Base-by-base conservation (phyloP, 2,113 vertebrate genomes). In the Seriola dumerili region DNA sequence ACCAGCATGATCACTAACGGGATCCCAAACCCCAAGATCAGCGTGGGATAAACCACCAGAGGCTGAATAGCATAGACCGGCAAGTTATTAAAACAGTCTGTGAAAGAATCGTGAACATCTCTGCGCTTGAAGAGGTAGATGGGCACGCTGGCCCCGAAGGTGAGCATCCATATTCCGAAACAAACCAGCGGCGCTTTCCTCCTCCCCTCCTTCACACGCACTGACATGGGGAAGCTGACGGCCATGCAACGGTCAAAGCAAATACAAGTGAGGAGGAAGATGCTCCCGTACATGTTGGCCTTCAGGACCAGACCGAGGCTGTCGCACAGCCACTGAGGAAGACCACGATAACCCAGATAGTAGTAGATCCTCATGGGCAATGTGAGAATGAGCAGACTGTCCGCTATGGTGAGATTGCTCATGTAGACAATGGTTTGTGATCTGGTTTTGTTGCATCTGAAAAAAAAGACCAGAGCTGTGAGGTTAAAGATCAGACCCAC, bases 271-370 rank as follows among this genome's bases (percentile, higher is more conserved):
- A 96, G 91, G 61, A 96, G 86, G 68, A 95, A 93, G 81, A 96
- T 95, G 87, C 95, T 96, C 9, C 94, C 88, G 1, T 96, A 96
- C 94, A 96, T 96, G 91, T 96, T 96, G 50, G 89, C 87, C 62
- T 96, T 89, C 44, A 96, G 82, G 23, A 94, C 23, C 40, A 94
- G 68, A 12, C 93, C 93, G 0, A 80, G 32, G 19, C 14, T 9
- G 0, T 93, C 84, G 8, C 94, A 95, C 19, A 91, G 25, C 8
- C 0, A 3, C 25, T 5, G 68, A 1, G 38, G 12, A 0, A 84
- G 32, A 0, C 0, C 0, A 0, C 0, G 0, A 13, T 52, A 72
- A 6, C 69, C 65, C 10, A 80, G 40, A 21, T 94, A 82, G 67
- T 90, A 77, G 67, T 67, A 91, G 77, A 95, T 92, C 57, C 93